phyloP scores from a whole-genome alignment of 2,888 invertebrate species.

The Drosophila neoperkinsi region DNA sequence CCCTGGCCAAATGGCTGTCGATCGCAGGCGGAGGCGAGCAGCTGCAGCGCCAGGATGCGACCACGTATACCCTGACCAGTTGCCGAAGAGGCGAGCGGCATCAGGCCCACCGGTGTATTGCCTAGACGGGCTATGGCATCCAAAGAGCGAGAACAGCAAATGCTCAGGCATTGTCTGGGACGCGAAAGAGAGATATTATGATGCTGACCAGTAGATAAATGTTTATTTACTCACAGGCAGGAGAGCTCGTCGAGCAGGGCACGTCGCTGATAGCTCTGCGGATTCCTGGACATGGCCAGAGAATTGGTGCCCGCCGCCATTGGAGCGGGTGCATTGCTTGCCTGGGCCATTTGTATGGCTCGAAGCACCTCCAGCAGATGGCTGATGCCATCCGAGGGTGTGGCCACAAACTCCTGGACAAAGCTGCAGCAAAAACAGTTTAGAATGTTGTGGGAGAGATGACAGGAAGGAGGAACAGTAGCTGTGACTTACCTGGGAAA shows the following conservation, averaged over 20 bases:
- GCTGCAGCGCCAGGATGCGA: constrained; percentile 93
- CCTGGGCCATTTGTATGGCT: constrained; percentile 93
- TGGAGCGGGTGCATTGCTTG: constrained; percentile 86
- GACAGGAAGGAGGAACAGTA: neutral
- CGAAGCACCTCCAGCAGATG: constrained; percentile 93
- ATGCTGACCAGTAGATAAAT: neutral
- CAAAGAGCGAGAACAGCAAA: constrained; percentile 91
- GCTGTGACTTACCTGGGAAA: constrained; percentile 91
- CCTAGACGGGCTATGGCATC: constrained; percentile 92
- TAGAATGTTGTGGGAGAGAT: neutral
- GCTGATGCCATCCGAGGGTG: constrained; percentile 94
- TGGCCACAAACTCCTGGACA: constrained; percentile 95
- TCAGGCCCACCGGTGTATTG: constrained; percentile 92
- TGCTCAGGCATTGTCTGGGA: constrained; percentile 91
- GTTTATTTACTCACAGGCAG: constrained; percentile 88
- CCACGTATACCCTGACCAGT: constrained; percentile 95
- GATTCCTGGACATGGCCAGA: constrained; percentile 86
- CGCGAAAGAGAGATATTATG: rapidly evolving
- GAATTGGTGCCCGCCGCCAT: constrained; percentile 66
- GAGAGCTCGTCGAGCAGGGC: constrained; percentile 94
- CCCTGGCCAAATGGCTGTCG: constrained; percentile 84
- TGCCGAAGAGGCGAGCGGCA: constrained; percentile 93
- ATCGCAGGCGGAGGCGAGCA: constrained; percentile 93
- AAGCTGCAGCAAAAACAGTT: constrained; percentile 87
- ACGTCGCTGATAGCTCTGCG: constrained; percentile 89